Evolutionary conservation across 2,888 invertebrate genomes (phyloP).

Genomic region (Carcina quercana): DNA sequence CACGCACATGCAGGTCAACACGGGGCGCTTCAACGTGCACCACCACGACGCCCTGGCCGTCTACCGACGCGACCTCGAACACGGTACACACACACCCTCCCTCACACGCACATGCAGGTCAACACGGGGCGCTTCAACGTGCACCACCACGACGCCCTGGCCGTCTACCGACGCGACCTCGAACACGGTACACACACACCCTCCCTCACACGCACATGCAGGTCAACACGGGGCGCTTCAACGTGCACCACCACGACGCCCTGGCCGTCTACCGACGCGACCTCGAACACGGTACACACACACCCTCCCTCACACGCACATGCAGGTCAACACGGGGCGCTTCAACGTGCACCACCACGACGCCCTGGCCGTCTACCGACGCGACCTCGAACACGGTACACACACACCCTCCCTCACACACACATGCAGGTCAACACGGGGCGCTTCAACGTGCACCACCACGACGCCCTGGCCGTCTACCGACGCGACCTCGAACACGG

Average conservation of each 20-base stretch:
- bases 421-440: slow-evolving; percentile 81
- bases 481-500: slow-evolving; percentile 87
- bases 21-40: slow-evolving; percentile 31
- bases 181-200: no score
- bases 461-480: slow-evolving; percentile 86
- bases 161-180: slow-evolving; percentile 91
- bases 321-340: slow-evolving; percentile 78
- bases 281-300: no score
- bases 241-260: slow-evolving; percentile 74
- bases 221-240: slow-evolving; percentile 72
- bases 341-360: slow-evolving; percentile 69
- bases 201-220: no score
- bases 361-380: slow-evolving; percentile 86
- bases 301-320: no score
- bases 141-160: slow-evolving; percentile 78
- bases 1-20: slow-evolving; percentile 86
- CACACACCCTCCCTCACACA: no score
- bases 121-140: slow-evolving; percentile 50
- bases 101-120: no score
- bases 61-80: slow-evolving; percentile 88
- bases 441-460: slow-evolving; percentile 57
- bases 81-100: no score
- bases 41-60: slow-evolving; percentile 85
- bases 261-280: slow-evolving; percentile 90
- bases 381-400: slow-evolving; percentile 89